Percentiles rank a stretch among this genome's conserved stretches.
Conservation (phyloP, 2,113 vertebrate species). For the Otis tarda region DNA sequence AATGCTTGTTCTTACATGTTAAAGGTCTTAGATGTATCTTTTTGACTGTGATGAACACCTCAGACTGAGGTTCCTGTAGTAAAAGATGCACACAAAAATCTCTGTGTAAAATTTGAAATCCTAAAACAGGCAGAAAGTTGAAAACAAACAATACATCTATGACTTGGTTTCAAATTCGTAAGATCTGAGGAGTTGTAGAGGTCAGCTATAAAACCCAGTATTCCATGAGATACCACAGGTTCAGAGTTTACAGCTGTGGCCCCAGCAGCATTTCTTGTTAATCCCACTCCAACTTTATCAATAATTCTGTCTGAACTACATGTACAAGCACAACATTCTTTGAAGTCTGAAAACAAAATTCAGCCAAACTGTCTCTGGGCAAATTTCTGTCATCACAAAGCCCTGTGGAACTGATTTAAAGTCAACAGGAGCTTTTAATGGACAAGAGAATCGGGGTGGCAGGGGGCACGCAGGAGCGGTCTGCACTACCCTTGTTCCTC, state of each 20-base stretch:
- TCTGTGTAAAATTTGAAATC: not conserved
- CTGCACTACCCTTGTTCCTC: not conserved
- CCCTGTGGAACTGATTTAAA: conserved; percentile 31
- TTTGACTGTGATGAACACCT: not conserved
- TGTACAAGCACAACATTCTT: not conserved
- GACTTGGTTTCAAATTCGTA: not conserved
- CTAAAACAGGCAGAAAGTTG: not conserved
- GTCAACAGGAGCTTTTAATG: conserved; percentile 44
- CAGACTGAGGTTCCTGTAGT: not conserved
- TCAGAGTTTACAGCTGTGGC: not conserved
- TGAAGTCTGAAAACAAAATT: conserved; percentile 50
- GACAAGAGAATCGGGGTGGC: not conserved
- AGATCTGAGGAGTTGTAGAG: not conserved
- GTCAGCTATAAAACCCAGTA: not conserved
- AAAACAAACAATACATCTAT: not conserved
- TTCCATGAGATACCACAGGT: not conserved
- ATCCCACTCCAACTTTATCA: conserved; percentile 38
- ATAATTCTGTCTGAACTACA: conserved; percentile 62
- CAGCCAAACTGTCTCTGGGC: conserved; percentile 46
- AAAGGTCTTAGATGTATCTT: not conserved
- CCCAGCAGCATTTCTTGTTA: conserved; percentile 31
- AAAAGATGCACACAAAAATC: not conserved
- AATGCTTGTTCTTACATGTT: not conserved
- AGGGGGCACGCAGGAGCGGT: not conserved
- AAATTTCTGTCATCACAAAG: conserved; percentile 49